Percentiles rank a stretch among this genome's conserved stretches.
Evolutionary conservation across 2,113 vertebrate genomes (phyloP).

Genomic region (Syngnathus scovelli): DNA sequence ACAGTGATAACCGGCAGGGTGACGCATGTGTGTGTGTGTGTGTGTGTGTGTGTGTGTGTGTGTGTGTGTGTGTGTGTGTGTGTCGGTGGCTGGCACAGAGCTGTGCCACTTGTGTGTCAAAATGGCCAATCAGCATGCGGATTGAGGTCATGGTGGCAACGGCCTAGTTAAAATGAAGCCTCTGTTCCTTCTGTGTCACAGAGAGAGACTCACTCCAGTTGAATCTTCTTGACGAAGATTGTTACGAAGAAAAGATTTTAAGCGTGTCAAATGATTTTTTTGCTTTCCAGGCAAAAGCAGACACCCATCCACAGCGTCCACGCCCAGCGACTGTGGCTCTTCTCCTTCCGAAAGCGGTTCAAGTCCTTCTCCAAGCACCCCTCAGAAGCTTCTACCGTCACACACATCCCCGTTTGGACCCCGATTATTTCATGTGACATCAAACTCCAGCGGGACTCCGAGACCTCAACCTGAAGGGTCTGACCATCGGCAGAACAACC

Average conservation of each 20-base stretch:
- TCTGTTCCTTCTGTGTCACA: conserved; percentile 21
- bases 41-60: too few relatives aligned
- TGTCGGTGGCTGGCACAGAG: conserved; percentile 41
- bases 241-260: conserved; percentile 1
- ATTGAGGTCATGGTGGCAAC: conserved; percentile 54
- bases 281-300: conserved; percentile 68
- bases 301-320: conserved; percentile 70
- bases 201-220: background rate
- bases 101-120: conserved; percentile 48
- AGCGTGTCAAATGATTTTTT: background rate
- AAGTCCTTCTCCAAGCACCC: conserved; percentile 70
- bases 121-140: conserved; percentile 52
- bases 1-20: conserved; percentile 17
- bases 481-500: conserved; percentile 53
- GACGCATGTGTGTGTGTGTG: conserved; percentile 7
- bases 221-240: too few relatives aligned
- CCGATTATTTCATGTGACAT: conserved; percentile 56
- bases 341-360: conserved; percentile 70
- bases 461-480: conserved; percentile 86
- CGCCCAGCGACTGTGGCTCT: conserved; percentile 65
- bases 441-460: conserved; percentile 49
- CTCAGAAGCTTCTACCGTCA: conserved; percentile 68
- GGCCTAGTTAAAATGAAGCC: conserved; percentile 41
- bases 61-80: too few relatives aligned
- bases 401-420: conserved; percentile 65